phyloP scores from a whole-genome alignment of 2,113 vertebrate genomes.

The Nannobrachium achirus region DNA sequence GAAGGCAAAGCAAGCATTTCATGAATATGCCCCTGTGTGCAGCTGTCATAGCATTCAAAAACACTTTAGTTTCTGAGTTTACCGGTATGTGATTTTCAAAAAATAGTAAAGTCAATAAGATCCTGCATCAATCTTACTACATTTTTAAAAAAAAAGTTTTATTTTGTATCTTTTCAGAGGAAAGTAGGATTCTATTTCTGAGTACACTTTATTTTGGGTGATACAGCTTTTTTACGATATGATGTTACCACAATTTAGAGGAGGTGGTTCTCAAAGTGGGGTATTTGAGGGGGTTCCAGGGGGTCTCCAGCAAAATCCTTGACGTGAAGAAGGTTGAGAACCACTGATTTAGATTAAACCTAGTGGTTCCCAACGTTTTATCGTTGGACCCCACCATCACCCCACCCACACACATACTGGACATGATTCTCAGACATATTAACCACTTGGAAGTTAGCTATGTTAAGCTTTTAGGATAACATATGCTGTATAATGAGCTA shows the following conservation, averaged over 20 bases:
- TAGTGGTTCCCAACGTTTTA: too few species aligned
- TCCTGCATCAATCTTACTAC: constrained; percentile 1
- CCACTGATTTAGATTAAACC: too few species aligned
- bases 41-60: constrained; percentile 57
- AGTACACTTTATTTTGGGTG: constrained; percentile 8
- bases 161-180: constrained; percentile 23
- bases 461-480: too few species aligned
- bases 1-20: constrained; percentile 46
- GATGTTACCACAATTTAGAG: not conserved
- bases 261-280: too few species aligned
- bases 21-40: constrained; percentile 78
- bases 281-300: too few species aligned
- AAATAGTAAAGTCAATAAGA: constrained; percentile 25
- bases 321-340: too few species aligned
- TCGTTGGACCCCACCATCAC: too few species aligned
- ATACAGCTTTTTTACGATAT: not conserved
- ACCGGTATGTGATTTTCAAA: constrained; percentile 51
- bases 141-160: constrained; percentile 15
- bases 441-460: too few species aligned
- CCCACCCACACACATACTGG: too few species aligned
- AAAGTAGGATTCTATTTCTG: constrained; percentile 19
- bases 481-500: too few species aligned
- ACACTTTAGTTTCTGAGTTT: constrained; percentile 49
- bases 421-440: too few species aligned
- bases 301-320: too few species aligned